These are phyloP conservation scores for Volucella inflata DNA, from an alignment of 2,888 invertebrate genomes.

Conservation along the genomic window DNA sequence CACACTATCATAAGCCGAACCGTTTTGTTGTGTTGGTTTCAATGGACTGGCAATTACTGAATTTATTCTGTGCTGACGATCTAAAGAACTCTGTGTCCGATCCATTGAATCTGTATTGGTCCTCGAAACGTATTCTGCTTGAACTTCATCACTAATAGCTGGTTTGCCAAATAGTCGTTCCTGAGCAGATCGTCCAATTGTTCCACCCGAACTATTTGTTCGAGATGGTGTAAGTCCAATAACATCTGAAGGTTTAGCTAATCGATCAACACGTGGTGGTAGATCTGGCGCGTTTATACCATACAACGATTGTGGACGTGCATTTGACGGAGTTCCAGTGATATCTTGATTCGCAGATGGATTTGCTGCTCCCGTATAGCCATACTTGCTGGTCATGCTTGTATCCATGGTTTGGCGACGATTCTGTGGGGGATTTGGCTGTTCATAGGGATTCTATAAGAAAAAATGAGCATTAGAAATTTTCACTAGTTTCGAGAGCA, in stretches of 20 bases:
- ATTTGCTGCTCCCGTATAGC: conserved; percentile 85
- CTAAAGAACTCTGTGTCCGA: conserved; percentile 82
- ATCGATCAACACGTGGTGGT: conserved; percentile 92
- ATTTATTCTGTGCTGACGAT: conserved; percentile 79
- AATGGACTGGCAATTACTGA: conserved; percentile 58
- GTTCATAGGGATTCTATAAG: conserved; percentile 83
- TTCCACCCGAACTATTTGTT: conserved; percentile 81
- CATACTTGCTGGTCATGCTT: conserved; percentile 82
- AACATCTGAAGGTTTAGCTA: conserved; percentile 88
- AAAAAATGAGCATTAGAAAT: conserved; percentile 12
- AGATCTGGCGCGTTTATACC: conserved; percentile 88
- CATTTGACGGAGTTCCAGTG: conserved; percentile 77
- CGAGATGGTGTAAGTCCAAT: conserved; percentile 86
- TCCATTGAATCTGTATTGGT: conserved; percentile 81
- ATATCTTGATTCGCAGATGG: conserved; percentile 78
- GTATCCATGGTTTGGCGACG: conserved; percentile 83
- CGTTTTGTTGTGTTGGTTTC: conserved; percentile 82
- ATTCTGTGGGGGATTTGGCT: conserved; percentile 80
- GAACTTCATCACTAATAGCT: conserved; percentile 81
- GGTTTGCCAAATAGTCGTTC: conserved; percentile 88
- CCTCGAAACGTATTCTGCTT: conserved; percentile 83
- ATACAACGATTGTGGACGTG: conserved; percentile 84
- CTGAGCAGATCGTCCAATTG: conserved; percentile 86
- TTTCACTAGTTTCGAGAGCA: too few relatives aligned
- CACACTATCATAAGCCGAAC: conserved; percentile 91